Percentiles rank a stretch among this genome's conserved stretches.
Evolutionary conservation across 2,797 vertebrate genomes (phyloP).

Genomic region (Chelidonichthys spinosus): DNA sequence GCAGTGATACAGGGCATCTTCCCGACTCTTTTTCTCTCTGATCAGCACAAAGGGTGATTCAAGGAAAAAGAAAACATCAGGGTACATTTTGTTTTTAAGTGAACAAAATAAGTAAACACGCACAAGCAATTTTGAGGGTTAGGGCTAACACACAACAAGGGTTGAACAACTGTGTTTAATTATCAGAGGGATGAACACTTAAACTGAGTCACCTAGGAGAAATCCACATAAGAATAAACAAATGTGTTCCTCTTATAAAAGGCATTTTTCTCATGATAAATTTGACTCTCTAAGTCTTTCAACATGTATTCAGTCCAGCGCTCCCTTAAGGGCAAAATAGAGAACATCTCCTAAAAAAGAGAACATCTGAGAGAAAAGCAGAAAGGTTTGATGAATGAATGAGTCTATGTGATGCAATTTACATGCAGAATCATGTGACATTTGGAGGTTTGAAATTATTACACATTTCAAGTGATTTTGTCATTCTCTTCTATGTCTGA

Average conservation of each 20-base stretch:
- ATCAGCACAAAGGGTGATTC: conserved; percentile 42
- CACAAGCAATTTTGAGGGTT: background rate
- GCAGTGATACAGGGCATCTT: conserved; percentile 54
- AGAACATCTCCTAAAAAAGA: background rate
- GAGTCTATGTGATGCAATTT: background rate
- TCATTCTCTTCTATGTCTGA: fast-evolving
- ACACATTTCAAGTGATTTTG: too few species aligned
- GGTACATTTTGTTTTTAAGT: background rate
- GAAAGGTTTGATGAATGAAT: background rate
- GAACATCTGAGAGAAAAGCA: background rate
- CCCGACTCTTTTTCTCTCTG: conserved; percentile 35
- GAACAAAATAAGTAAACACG: background rate
- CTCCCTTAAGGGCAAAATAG: background rate
- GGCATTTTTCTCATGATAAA: background rate
- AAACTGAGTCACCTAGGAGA: background rate
- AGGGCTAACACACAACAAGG: background rate
- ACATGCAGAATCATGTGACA: background rate
- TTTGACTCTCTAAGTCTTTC: background rate
- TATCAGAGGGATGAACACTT: background rate
- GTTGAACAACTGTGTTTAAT: conserved; percentile 4
- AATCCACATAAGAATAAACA: background rate
- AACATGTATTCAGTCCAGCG: background rate
- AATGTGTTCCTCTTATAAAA: background rate
- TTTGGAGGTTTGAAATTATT: background rate
- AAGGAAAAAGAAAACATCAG: background rate